Evolutionary conservation across 2,113 vertebrate genomes (phyloP), one percentile per base, ranked within the genome.

Genomic region (Orientallactaga bullata): DNA sequence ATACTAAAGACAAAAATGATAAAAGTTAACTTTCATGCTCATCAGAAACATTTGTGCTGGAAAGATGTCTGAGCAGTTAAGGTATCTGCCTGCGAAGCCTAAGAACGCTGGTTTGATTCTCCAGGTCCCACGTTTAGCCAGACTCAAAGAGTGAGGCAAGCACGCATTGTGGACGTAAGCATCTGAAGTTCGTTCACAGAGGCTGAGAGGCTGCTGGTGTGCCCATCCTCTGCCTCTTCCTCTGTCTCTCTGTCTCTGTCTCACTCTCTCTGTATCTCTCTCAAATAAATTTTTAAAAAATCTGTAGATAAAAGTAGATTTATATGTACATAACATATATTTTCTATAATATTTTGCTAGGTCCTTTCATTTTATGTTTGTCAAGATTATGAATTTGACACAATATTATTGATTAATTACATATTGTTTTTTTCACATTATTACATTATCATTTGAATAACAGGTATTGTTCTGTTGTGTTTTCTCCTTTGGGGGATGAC

Each of bases 1-100:
- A 32, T 16, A 39, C 20, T 71, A 37, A 63, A 78, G 26, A 71
- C 15, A 35, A n/a, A 78, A 30, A 28, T 74, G 11, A 55, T 30
- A 24, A 13, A 63, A 55, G 32, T 73, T 60, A 30, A 76, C 13
- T 21, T 89, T 73, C 7, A 28, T n/a, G 58, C 10, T 61, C 20
- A 21, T 39, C 30, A 71, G n/a, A 39, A 93, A 17, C 30, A 32
- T 72, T 28, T 7, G 5, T 73, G 7, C 42, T 66, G n/a, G n/a
- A 4, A 28, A 35, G 0, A 0, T 16, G 2, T 39, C 0, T 66
- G 8, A 39, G 32, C 79, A 12, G 28, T 3, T 21, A 23, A 61
- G 23, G 23, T 5, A 11, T 10, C 7, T 65, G 8, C 8, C 63
- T 65, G 8, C 8, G 42, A 47, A 47, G 42, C 42, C 42, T 47